Base-by-base conservation (phyloP, 2,113 vertebrate genomes). In the Neomonachus schauinslandi region DNA sequence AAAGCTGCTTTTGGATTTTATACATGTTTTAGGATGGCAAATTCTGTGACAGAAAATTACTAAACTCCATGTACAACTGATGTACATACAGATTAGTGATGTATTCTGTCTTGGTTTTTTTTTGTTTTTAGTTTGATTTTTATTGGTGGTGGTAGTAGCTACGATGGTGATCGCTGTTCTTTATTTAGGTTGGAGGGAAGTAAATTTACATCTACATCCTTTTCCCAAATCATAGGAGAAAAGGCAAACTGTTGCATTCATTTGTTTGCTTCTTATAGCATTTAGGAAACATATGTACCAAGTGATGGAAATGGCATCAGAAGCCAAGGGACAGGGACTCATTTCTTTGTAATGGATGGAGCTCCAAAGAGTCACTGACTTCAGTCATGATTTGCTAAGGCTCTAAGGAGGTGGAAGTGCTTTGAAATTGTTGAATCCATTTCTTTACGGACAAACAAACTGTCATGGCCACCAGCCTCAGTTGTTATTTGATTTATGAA, bases 71-170 rank as follows among this genome's bases (percentile, higher is more conserved):
- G 28, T 31, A 81, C 3, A 63, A 57, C 49, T 90, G 55, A 89
- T 1, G 5, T 33, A 95, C 2, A 22, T 14, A 7, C n/a, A 88
- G 36, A 91, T 79, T 67, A 85, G 59, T 15, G 46, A 57, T 57
- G 3, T 26, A 80, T 61, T 87, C 63, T n/a, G 28, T n/a, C 11
- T 71, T 42, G 4, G 53, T 63, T 92, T 87, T 67, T 74, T 59
- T 42, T 83, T 97, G 69, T 61, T 95, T 82, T 71, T 31, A 81
- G 28, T n/a, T 39, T 91, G 26, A 3, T 79, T 53, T 88, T 82
- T 96, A 36, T 53, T 71, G 13, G 2, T 88, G 51, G 28, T 93
- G 19, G 11, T 71, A 31, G 42, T 74, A 59, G 84, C 36, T 42
- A 49, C n/a, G 16, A 85, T 71, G 18, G 28, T n/a, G 39, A 19